Evolutionary conservation across 2,797 vertebrate genomes (phyloP).

Genomic region (Cyclopterus lumpus): DNA sequence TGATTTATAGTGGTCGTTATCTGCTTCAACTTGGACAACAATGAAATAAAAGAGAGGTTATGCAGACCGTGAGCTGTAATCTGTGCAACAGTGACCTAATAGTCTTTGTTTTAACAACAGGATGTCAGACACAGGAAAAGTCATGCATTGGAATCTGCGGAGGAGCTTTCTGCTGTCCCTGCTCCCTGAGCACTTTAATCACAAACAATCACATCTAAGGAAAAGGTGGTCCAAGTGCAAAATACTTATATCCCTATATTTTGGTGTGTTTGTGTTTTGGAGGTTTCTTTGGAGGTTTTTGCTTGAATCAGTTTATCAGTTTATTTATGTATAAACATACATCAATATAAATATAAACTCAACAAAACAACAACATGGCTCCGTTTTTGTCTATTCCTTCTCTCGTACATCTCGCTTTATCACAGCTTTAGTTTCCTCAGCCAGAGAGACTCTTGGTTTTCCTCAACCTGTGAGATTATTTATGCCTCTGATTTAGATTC

Average conservation of each 20-base stretch:
- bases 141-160: background rate
- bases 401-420: background rate
- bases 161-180: background rate
- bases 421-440: background rate
- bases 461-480: background rate
- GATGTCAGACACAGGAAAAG: constrained; percentile 51
- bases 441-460: background rate
- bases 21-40: background rate
- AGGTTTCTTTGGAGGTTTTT: too few species aligned
- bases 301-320: too few species aligned
- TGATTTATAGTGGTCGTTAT: background rate
- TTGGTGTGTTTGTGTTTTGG: too few species aligned
- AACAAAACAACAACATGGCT: background rate
- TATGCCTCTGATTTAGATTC: constrained; percentile 5
- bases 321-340: background rate
- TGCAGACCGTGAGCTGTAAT: background rate
- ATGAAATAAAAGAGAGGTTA: background rate
- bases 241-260: too few species aligned
- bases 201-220: background rate
- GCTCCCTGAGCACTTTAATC: background rate
- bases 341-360: background rate
- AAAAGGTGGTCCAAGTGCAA: background rate
- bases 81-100: constrained; percentile 15
- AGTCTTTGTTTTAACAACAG: constrained; percentile 42
- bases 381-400: too few species aligned